Evolutionary conservation across 1,140 invertebrate genomes (phyloP), one percentile per base, ranked within the genome.

Genomic region (Oryzaephilus surinamensis): DNA sequence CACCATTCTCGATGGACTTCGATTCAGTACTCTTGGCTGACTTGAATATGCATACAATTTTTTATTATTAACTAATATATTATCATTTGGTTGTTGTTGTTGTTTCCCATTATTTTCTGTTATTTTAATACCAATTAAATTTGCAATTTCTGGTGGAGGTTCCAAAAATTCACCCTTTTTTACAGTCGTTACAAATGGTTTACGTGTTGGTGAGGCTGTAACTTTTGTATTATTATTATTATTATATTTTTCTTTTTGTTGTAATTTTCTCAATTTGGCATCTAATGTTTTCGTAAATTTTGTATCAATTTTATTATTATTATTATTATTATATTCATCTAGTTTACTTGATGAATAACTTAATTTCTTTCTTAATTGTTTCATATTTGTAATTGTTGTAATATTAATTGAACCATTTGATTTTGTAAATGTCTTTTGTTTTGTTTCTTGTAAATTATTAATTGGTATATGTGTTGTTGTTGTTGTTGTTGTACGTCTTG

Each of bases 121-220:
- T 28, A 58, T 57, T 17, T 69, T 60, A 21, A 80, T 64, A 0
- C 77, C 77, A 2, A 80, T 63, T 1, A 80, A 64, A 11, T 65
- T 60, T 1, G 81, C 79, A 21, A 82, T 63, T 50, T 83, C 77
- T 13, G 79, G 76, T 1, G 82, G 80, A 1, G 84, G 82, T 52
- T 79, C 76, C 30, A 88, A 59, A 52, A 85, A 88, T 46, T 80
- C 73, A 1, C 84, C 83, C 14, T 71, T 75, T 40, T 77, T 81
- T 4, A 88, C 83, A 0, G 81, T 84, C 0, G 82, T 85, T 23
- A 85, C 73, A 51, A 87, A 87, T 0, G 78, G 72, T 4, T 50
- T 60, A 38, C n/a, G n/a, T n/a, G n/a, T 38, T 65, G 11, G 16
- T 30, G 31, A 34, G 47, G 21, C 5, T 61, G 52, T 8, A 60